A percentile compares a stretch with the other conserved stretches of the same genome.
phyloP scores from a whole-genome alignment of 2,888 invertebrate species.

The Protula sp. region DNA sequence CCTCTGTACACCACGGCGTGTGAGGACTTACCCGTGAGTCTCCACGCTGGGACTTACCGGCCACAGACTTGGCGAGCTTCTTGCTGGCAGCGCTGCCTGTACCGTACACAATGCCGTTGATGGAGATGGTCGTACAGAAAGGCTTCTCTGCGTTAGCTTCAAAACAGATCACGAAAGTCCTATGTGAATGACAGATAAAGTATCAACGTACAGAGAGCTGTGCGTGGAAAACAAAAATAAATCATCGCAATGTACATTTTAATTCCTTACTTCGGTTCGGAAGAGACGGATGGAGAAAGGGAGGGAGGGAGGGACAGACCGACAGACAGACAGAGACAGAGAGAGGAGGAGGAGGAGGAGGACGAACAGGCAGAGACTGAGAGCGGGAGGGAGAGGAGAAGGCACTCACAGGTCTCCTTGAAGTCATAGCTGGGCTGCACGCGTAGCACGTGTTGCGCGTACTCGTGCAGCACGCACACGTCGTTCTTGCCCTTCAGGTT shows the following conservation, averaged over 20 bases:
- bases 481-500: constrained; percentile 95
- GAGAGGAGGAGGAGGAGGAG: too few relatives aligned
- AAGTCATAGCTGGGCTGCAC: constrained; percentile 90
- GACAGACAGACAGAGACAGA: too few relatives aligned
- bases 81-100: constrained; percentile 91
- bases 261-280: too few relatives aligned
- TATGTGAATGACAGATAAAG: neutral
- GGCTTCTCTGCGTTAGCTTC: constrained; percentile 77
- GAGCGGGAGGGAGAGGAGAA: neutral
- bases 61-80: constrained; percentile 90
- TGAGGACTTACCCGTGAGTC: too few relatives aligned
- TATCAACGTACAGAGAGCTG: neutral
- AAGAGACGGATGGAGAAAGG: too few relatives aligned
- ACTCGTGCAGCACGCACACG: constrained; percentile 94
- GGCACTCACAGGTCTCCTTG: constrained; percentile 68
- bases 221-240: neutral
- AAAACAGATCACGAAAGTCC: constrained; percentile 7
- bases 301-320: too few relatives aligned
- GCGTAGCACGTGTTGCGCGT: constrained; percentile 88
- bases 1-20: too few relatives aligned
- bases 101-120: constrained; percentile 89
- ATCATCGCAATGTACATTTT: constrained; percentile 1
- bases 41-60: too few relatives aligned
- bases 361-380: too few relatives aligned
- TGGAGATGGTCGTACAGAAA: constrained; percentile 85